Evolutionary conservation across 2,797 vertebrate genomes (phyloP).

Genomic region (Siniperca undulata): DNA sequence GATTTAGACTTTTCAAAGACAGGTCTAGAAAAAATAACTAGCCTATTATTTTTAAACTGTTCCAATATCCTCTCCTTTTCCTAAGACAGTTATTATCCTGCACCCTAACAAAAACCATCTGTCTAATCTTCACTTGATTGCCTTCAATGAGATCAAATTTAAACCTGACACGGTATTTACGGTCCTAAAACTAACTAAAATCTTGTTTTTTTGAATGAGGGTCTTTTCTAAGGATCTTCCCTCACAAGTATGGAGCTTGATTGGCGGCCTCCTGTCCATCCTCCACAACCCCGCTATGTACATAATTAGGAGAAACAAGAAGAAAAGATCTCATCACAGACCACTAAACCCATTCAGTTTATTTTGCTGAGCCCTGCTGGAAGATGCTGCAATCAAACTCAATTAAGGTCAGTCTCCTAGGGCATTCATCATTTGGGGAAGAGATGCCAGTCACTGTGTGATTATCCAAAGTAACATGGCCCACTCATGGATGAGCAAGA

Average conservation of each 20-base stretch:
- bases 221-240: conserved; percentile 32
- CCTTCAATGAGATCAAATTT: not conserved
- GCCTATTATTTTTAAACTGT: not conserved
- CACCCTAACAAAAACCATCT: not conserved
- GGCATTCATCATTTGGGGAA: conserved; percentile 53
- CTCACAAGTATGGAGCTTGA: conserved; percentile 13
- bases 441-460: conserved; percentile 47
- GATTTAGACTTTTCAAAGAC: conserved; percentile 47
- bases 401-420: conserved; percentile 78
- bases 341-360: conserved; percentile 80
- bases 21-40: not conserved
- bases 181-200: too few relatives aligned
- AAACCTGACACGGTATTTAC: not conserved
- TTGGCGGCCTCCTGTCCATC: conserved; percentile 31
- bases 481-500: conserved; percentile 38
- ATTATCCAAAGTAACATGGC: conserved; percentile 40
- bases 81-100: not conserved
- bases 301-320: conserved; percentile 71
- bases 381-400: conserved; percentile 75
- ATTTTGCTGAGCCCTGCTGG: conserved; percentile 68
- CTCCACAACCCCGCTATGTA: conserved; percentile 14
- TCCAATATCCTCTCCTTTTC: not conserved
- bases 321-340: conserved; percentile 78
- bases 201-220: not conserved
- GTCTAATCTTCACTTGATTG: not conserved